phyloP scores from a whole-genome alignment of 2,797 vertebrate species.

The Eupleurogrammus muticus region DNA sequence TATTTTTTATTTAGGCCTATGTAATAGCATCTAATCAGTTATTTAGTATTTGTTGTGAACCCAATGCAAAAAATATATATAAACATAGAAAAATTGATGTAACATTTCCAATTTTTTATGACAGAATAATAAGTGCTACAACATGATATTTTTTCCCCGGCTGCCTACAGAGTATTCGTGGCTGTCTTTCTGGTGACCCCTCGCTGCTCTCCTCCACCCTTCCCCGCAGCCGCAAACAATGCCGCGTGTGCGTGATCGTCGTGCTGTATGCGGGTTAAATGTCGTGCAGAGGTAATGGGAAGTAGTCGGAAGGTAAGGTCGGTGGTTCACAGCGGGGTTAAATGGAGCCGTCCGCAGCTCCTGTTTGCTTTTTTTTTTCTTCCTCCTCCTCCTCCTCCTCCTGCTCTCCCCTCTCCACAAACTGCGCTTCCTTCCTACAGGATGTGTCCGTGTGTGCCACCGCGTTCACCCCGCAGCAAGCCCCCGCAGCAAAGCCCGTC shows the following conservation, averaged over 20 bases:
- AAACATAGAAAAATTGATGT: background rate
- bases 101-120: constrained; percentile 21
- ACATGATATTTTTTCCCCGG: constrained; percentile 20
- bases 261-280: constrained; percentile 77
- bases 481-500: too few species aligned
- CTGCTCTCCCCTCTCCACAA: constrained; percentile 69
- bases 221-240: constrained; percentile 66
- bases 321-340: constrained; percentile 92
- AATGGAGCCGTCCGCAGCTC: constrained; percentile 83
- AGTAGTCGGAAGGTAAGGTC: constrained; percentile 88
- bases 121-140: constrained; percentile 5
- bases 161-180: constrained; percentile 35
- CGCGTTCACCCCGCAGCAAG: constrained; percentile 72
- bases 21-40: background rate
- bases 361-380: constrained; percentile 88
- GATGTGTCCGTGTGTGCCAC: constrained; percentile 84
- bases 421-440: constrained; percentile 92
- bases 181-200: constrained; percentile 68
- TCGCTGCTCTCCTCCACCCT: constrained; percentile 46
- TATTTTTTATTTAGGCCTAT: background rate
- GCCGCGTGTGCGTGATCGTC: constrained; percentile 43
- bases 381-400: background rate
- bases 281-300: constrained; percentile 88
- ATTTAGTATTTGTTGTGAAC: background rate
- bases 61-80: background rate